Conservation (phyloP, 2,797 vertebrate genomes). For the Clarias laeviceps region DNA sequence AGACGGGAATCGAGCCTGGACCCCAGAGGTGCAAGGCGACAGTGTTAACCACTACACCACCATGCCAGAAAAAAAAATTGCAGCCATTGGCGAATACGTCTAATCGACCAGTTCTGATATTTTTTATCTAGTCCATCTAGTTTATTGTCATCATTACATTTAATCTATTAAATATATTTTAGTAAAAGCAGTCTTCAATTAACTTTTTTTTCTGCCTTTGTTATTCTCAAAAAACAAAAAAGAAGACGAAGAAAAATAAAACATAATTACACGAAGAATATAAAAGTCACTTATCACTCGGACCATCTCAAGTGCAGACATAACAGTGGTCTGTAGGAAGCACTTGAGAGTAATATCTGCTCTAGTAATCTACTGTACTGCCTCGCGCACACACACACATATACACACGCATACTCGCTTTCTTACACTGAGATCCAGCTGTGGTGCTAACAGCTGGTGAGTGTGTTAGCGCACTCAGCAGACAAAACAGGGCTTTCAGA, state of each 20-base stretch:
- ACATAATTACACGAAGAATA: background rate
- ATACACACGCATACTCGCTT: constrained; percentile 18
- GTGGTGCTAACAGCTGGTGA: constrained; percentile 65
- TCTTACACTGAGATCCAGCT: constrained; percentile 40
- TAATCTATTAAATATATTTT: background rate
- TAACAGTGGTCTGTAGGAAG: constrained; percentile 37
- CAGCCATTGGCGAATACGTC: background rate
- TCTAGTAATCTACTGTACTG: constrained; percentile 29
- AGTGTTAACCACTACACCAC: no score
- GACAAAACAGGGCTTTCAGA: constrained; percentile 67
- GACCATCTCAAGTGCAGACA: constrained; percentile 28
- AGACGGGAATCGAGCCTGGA: no score
- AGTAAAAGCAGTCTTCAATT: background rate
- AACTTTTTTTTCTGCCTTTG: background rate
- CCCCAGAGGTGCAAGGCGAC: no score
- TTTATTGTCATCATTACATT: background rate
- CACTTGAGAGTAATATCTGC: constrained; percentile 33
- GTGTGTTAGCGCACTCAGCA: constrained; percentile 66
- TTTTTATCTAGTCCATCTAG: no score
- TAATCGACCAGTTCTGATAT: background rate
- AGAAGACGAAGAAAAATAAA: no score
- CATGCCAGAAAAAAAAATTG: background rate
- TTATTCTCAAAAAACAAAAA: background rate
- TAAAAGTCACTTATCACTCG: constrained; percentile 26
- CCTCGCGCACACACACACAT: constrained; percentile 7